Conservation (phyloP, 1,140 invertebrate species). For the Galendromus occidentalis region DNA sequence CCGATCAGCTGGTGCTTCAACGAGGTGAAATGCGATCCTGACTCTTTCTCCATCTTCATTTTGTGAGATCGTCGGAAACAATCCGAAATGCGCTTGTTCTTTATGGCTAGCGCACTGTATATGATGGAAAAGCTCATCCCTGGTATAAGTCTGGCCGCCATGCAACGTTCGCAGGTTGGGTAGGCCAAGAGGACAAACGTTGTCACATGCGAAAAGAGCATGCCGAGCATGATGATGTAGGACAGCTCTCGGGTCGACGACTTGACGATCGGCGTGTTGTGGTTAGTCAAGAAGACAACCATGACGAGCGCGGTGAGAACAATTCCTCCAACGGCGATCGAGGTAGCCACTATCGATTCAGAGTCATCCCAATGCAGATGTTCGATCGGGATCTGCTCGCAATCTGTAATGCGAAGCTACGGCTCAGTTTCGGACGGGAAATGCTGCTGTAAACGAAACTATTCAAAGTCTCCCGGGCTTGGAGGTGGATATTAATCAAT, state of each 20-base stretch:
- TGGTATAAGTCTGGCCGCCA: slow-evolving; percentile 43
- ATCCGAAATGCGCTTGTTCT: slow-evolving; percentile 63
- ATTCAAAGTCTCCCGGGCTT: too few relatives aligned
- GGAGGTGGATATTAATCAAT: too few relatives aligned
- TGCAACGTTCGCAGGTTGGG: slow-evolving; percentile 44
- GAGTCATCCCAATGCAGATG: slow-evolving; percentile 38
- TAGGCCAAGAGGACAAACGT: slow-evolving; percentile 49
- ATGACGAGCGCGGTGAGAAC: slow-evolving; percentile 37
- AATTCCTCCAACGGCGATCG: slow-evolving; percentile 39
- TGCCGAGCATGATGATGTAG: slow-evolving; percentile 45
- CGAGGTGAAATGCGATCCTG: slow-evolving; percentile 37
- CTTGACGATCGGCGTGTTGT: slow-evolving; percentile 48
- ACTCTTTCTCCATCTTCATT: slow-evolving; percentile 52
- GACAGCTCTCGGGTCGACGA: slow-evolving; percentile 43
- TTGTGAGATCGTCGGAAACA: slow-evolving; percentile 64
- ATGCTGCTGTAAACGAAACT: too few relatives aligned
- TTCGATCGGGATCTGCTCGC: slow-evolving; percentile 35
- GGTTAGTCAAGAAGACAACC: slow-evolving; percentile 40
- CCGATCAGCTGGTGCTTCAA: slow-evolving; percentile 44
- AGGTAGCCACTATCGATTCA: slow-evolving; percentile 38
- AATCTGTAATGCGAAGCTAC: slow-evolving; percentile 28
- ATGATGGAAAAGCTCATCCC: slow-evolving; percentile 61
- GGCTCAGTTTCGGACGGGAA: too few relatives aligned
- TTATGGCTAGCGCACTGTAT: slow-evolving; percentile 58
- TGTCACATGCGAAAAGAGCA: slow-evolving; percentile 34